Base-by-base conservation (phyloP, 1,140 invertebrate species). In the Pectinophora gossypiella region DNA sequence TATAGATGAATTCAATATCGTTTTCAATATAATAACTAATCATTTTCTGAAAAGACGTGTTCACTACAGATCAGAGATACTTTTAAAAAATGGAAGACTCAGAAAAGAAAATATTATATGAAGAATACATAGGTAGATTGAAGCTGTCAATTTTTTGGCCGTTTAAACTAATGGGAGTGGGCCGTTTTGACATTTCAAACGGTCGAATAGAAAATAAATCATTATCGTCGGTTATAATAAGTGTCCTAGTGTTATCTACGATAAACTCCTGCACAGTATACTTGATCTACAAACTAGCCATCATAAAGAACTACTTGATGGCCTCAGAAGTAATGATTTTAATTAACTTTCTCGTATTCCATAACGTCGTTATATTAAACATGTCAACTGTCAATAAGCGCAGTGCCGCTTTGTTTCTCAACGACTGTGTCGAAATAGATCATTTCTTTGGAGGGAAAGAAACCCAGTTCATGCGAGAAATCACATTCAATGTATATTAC, bases 381-480 rank as follows among this genome's bases (percentile, higher is more conserved):
- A 59, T 70, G 3, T 59, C 56, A 3, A 54, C 72, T 32, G 16
- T 42, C 0, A 72, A 71, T 15, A 55, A 59, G 47, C 56, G 57
- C 2, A 51, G 48, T 12, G 67, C 63, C 1, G 21, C 56, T 2
- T 38, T 57, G 13, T 16, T 77, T 1, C 46, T 76, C 12, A 46
- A 59, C 5, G 40, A 44, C 15, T 60, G 55, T 18, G 61, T 77
- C 7, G 54, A 79, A 10, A 64, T 77, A 7, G 78, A 79, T 46
- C 36, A 48, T 20, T 58, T 73, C 20, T 38, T 82, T 1, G 72
- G 72, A n/a, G 50, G 51, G 5, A 47, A 56, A 5, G 63, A 77
- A 48, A 77, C 78, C 2, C 61, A 59, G 42, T 76, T 77, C 15
- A 76, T 82, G 72, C 68, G 74, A 44, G 44, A 54, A 2, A 50